Base-by-base conservation (phyloP, 2,797 vertebrate genomes). In the Typhlichthys eigenmanni region DNA sequence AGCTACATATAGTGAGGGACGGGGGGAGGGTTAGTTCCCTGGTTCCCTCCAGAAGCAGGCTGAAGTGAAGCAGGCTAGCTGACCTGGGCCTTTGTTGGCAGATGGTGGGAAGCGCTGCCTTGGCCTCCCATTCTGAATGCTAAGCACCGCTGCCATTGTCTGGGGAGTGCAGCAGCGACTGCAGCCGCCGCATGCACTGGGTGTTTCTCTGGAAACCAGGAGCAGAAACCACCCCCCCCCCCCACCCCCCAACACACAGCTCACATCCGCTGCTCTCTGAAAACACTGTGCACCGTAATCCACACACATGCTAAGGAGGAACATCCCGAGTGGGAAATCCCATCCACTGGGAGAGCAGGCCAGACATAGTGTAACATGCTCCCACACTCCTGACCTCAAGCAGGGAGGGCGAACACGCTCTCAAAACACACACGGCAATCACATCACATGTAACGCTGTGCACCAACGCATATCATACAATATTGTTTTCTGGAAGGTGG, bases 81-180 rank as follows among this genome's bases (percentile, higher is more conserved):
- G 90, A 93, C 91, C 91, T 89, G 86, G 86, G 89, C 77, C 77
- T 93, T 92, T 94, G 92, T 92, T 93, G 87, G 86, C 86, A 88
- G 90, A 88, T 87, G 87, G 90, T 91, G 92, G 89, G 90, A 93
- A 92, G 90, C 85, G 71, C 86, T 86, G 89, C 89, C 88, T 90
- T 88, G 84, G 89, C 85, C 89, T 86, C 85, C 85, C 76, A 67
- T 83, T 87, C 80, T 87, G 91, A 93, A 93, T 93, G 91, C 88
- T 92, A 91, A 93, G 91, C 87, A 93, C 92, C 66, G 19, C 73
- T 65, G 86, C 89, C 83, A 93, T 93, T 94, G 92, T 93, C 80
- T 91, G 87, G 73, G 86, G 77, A 85, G 83, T 68, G 82, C 83
- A 83, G 82, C 86, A 81, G 82, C 82, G 85, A 81, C 83, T 82